These are phyloP conservation scores for Phoxinus phoxinus DNA, from an alignment of 2,113 vertebrate genomes.

Conservation along the genomic window DNA sequence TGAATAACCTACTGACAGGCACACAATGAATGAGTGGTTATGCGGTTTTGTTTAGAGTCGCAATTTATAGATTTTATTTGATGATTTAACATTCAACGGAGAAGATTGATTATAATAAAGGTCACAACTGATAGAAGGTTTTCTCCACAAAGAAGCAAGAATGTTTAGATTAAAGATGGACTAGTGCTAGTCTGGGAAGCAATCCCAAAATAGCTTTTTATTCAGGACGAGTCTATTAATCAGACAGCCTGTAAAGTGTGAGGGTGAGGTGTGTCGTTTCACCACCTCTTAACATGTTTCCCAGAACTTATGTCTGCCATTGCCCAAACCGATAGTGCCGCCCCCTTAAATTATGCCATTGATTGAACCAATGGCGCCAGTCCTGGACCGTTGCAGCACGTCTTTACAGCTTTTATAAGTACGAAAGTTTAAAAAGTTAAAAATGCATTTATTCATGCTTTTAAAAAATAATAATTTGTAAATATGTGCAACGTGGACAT, in stretches of 20 bases:
- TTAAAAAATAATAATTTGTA: too few relatives aligned
- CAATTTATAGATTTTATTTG: background rate
- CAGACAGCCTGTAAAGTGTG: background rate
- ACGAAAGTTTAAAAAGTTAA: background rate
- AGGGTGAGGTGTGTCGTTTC: background rate
- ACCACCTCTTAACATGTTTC: background rate
- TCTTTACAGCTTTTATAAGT: background rate
- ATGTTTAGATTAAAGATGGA: background rate
- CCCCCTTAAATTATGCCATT: background rate
- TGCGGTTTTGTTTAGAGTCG: background rate
- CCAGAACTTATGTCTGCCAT: background rate
- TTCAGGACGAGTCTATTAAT: background rate
- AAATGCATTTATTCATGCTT: background rate
- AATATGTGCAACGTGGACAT: background rate
- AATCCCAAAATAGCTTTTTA: background rate
- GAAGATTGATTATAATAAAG: background rate
- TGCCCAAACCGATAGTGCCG: background rate
- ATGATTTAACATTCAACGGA: background rate
- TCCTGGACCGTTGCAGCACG: background rate
- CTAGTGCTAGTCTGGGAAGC: background rate
- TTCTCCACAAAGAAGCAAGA: background rate
- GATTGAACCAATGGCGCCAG: background rate
- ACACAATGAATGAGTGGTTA: background rate
- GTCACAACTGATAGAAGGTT: background rate
- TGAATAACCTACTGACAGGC: constrained; percentile 30